phyloP scores from a whole-genome alignment of 2,888 invertebrate genomes.

The Palloptera scutellata region DNA sequence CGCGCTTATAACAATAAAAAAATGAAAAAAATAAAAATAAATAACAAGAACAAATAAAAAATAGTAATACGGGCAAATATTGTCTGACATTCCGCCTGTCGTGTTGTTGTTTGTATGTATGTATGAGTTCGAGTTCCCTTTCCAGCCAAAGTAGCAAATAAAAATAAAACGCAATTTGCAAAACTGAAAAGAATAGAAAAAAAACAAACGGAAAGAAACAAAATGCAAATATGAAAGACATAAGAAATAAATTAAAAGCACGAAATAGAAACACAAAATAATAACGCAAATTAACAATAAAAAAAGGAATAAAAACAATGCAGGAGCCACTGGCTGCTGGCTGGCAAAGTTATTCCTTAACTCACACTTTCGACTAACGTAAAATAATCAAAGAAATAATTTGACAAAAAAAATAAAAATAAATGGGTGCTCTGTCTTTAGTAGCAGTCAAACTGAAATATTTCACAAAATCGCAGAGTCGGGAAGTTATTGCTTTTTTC shows the following conservation, averaged over 20 bases:
- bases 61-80: no score
- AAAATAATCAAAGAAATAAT: no score
- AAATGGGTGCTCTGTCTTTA: no score
- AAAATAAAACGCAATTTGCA: constrained; percentile 5
- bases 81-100: neutral
- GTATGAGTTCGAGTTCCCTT: neutral
- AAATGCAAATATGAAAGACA: neutral
- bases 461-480: no score
- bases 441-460: no score
- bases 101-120: no score
- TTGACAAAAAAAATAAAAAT: no score
- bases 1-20: neutral
- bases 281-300: neutral
- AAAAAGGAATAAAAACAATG: neutral
- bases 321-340: no score
- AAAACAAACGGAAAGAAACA: neutral
- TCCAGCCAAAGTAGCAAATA: neutral
- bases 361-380: no score
- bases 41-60: neutral
- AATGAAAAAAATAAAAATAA: neutral
- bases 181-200: neutral
- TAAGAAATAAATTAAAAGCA: neutral
- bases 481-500: no score
- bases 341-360: no score
- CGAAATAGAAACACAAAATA: neutral